A percentile compares a stretch with the other conserved stretches of the same genome.
phyloP scores from a whole-genome alignment of 1,140 invertebrate genomes.

The Lutraria rhynchaena region DNA sequence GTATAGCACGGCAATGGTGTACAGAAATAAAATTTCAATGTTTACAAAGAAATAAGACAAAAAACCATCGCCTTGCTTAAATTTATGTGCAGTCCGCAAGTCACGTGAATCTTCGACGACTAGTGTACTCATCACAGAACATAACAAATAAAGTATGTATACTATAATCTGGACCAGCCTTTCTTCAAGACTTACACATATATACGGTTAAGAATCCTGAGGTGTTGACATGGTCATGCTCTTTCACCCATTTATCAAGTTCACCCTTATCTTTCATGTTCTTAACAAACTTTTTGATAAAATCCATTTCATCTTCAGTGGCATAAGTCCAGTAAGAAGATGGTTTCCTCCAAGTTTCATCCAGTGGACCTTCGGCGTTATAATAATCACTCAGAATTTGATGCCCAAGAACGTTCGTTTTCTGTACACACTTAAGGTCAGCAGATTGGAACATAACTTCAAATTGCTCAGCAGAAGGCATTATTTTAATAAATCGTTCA shows the following conservation, averaged over 20 bases:
- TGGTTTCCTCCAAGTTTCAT: not conserved
- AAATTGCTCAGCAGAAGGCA: conserved; percentile 25
- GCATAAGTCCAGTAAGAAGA: conserved; percentile 17
- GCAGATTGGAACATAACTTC: not conserved
- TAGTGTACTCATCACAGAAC: too few relatives aligned
- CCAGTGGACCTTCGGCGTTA: not conserved
- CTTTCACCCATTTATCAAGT: conserved; percentile 14
- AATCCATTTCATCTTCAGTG: not conserved
- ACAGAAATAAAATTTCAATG: too few relatives aligned
- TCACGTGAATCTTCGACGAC: too few relatives aligned
- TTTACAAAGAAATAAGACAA: too few relatives aligned
- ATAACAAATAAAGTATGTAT: too few relatives aligned
- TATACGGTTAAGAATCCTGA: not conserved
- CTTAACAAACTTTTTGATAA: not conserved
- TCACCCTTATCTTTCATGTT: conserved; percentile 14
- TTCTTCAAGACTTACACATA: conserved; percentile 6
- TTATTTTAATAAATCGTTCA: conserved; percentile 2
- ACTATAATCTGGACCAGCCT: too few relatives aligned
- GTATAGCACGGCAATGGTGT: too few relatives aligned
- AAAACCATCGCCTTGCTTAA: too few relatives aligned
- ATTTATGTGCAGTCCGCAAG: too few relatives aligned
- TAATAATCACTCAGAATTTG: not conserved
- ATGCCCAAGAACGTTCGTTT: conserved; percentile 17
- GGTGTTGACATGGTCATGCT: conserved; percentile 2
- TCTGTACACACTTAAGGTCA: conserved; percentile 11